These are phyloP conservation scores for Eleginops maclovinus DNA, from an alignment of 2,113 vertebrate genomes.

Conservation along the genomic window DNA sequence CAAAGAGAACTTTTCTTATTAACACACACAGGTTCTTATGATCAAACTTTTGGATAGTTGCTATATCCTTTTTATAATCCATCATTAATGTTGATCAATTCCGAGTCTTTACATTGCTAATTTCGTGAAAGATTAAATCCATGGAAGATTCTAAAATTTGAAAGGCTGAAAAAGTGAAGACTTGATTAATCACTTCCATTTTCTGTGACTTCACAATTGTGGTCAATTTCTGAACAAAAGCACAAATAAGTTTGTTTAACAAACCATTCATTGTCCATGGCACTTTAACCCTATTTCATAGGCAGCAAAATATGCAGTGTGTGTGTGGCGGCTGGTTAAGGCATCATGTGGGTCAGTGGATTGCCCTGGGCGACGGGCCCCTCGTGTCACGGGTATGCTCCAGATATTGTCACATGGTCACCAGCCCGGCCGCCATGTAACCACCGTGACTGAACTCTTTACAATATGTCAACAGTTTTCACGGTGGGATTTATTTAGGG, in stretches of 20 bases:
- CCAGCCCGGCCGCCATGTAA: constrained; percentile 41
- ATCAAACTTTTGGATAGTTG: neutral
- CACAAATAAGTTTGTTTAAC: constrained; percentile 16
- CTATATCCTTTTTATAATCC: neutral
- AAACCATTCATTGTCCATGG: constrained; percentile 26
- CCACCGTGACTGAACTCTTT: constrained; percentile 45
- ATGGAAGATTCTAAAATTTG: neutral
- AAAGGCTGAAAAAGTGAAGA: neutral
- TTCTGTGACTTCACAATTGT: neutral
- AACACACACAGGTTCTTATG: neutral
- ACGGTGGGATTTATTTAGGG: constrained; percentile 24
- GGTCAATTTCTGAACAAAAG: neutral
- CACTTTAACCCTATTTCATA: constrained; percentile 28
- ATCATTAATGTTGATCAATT: neutral
- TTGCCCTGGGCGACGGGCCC: constrained; percentile 51
- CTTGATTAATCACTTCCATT: neutral
- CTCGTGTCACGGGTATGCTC: constrained; percentile 64
- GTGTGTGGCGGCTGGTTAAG: constrained; percentile 57
- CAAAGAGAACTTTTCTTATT: neutral
- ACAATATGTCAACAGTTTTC: constrained; percentile 28
- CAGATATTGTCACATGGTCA: constrained; percentile 65
- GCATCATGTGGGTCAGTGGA: constrained; percentile 63
- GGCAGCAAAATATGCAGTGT: constrained; percentile 3
- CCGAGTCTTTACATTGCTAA: neutral
- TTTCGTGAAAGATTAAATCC: neutral